These are phyloP conservation scores for Dryoscopus gambensis DNA, from an alignment of 2,113 vertebrate species.

Conservation along the genomic window DNA sequence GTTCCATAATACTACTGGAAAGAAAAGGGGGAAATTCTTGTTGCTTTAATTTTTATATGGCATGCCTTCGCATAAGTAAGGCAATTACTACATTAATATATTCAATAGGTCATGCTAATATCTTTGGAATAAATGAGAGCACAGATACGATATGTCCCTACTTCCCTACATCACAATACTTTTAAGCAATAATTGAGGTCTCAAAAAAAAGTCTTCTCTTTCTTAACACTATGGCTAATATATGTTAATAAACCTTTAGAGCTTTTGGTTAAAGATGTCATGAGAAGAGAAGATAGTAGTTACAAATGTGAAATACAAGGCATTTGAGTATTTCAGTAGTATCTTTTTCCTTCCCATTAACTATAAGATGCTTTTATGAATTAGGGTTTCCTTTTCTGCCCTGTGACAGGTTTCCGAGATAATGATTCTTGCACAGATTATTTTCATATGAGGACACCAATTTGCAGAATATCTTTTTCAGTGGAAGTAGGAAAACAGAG, in stretches of 20 bases:
- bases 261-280: background rate
- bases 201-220: background rate
- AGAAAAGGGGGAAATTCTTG: background rate
- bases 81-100: background rate
- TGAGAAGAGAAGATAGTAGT: background rate
- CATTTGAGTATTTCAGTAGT: background rate
- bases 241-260: background rate
- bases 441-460: background rate
- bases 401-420: background rate
- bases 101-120: background rate
- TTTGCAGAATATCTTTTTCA: background rate
- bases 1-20: background rate
- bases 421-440: background rate
- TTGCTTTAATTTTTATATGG: background rate
- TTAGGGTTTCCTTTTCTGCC: background rate
- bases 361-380: background rate
- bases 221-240: background rate
- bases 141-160: background rate
- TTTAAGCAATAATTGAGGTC: background rate
- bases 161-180: background rate
- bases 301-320: background rate
- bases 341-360: background rate
- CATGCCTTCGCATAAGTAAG: background rate
- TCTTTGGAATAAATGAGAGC: background rate
- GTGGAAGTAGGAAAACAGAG: background rate